Percentiles rank a stretch among this genome's conserved stretches.
Conservation (phyloP, 2,888 invertebrate genomes). For the Lasioglossum villosulum region DNA sequence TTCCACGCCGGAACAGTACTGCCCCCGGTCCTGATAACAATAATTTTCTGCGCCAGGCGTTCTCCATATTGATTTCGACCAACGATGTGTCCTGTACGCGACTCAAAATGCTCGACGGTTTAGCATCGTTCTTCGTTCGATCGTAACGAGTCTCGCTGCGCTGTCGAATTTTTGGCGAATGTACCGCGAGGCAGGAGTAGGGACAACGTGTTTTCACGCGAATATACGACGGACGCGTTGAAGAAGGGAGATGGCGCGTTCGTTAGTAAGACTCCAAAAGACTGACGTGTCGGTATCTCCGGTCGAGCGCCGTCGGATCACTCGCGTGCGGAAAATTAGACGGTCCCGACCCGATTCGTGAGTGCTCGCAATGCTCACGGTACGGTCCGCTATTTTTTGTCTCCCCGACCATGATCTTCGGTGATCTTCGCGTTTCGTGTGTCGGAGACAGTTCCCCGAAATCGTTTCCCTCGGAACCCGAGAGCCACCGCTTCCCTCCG, state of each 20-base stretch:
- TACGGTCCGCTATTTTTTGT: slow-evolving; percentile 30
- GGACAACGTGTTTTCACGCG: neutral
- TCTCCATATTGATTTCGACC: slow-evolving; percentile 68
- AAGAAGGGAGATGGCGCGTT: slow-evolving; percentile 22
- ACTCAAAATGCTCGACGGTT: neutral
- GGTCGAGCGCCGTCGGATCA: slow-evolving; percentile 67
- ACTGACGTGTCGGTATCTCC: slow-evolving; percentile 30
- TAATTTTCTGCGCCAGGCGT: slow-evolving; percentile 56
- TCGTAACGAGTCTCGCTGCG: no score
- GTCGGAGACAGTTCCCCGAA: slow-evolving; percentile 60
- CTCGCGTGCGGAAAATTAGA: slow-evolving; percentile 76
- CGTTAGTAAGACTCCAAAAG: slow-evolving; percentile 50
- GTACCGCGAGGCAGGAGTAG: neutral
- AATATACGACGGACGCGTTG: neutral
- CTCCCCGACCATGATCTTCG: slow-evolving; percentile 52
- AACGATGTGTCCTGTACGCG: slow-evolving; percentile 20
- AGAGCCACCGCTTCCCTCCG: slow-evolving; percentile 5
- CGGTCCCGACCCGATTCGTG: slow-evolving; percentile 63
- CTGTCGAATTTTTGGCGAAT: no score
- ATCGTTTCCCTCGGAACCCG: slow-evolving; percentile 30
- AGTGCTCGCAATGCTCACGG: slow-evolving; percentile 52
- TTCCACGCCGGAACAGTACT: slow-evolving; percentile 48
- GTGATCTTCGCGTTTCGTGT: slow-evolving; percentile 61
- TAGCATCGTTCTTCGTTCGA: neutral
- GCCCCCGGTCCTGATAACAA: slow-evolving; percentile 53